Evolutionary conservation across 2,888 invertebrate species (phyloP), one percentile per base, ranked within the genome.

Genomic region (Busseola fusca): DNA sequence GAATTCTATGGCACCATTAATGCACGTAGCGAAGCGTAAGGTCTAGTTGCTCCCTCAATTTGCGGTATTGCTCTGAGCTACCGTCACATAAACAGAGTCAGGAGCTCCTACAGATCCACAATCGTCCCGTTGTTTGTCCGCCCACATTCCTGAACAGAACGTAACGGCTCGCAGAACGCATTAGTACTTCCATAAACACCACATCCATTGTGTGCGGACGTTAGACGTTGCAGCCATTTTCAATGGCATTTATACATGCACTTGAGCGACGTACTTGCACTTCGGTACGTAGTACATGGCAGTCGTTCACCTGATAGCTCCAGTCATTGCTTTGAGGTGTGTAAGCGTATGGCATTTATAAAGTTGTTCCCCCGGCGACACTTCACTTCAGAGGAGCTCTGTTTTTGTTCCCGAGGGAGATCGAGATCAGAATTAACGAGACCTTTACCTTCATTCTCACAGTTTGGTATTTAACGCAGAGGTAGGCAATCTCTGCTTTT

Each of bases 11-110:
- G 72, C 74, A 74, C 81, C 78, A 86, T 87, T 87, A 87, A 76
- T 79, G 81, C 56, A 80, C 69, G 78, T 81, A 86, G 79, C 76
- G 74, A 79, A 80, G 72, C 83, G 77, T 84, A 83, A 85, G 83
- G 81, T 84, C 84, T 82, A 79, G 76, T 74, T 69, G 73, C 75
- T 84, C 84, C 81, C 82, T 88, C 87, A 86, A 88, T 89, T 89
- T 87, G 83, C 69, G 85, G 82, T 81, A 84, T 83, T 86, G 82
- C 77, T 80, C 74, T 84, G 81, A 84, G 74, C 78, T 81, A 78
- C 74, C 80, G 75, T 85, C 83, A 83, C 83, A 87, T 85, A 86
- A 85, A 87, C 80, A 78, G 83, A 77, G 76, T 81, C 69, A 69
- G 67, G 68, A 74, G 75, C 71, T 78, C 69, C 78, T 82, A 78